Conservation (phyloP, 2,797 vertebrate genomes). For the Pithecia hirsuta region DNA sequence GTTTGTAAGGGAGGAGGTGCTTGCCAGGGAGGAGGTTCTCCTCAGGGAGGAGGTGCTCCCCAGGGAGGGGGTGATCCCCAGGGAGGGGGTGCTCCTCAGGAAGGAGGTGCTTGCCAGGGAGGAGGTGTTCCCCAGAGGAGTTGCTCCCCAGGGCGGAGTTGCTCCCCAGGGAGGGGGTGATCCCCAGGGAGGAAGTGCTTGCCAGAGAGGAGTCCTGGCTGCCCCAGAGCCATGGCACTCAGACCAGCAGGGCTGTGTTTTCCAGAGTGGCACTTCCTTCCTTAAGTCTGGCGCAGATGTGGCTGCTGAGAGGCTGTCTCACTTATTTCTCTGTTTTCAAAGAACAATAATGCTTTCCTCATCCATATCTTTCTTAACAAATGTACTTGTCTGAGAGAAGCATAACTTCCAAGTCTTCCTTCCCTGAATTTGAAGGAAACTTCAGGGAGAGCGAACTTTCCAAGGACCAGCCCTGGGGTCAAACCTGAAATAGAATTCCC, state of each 20-base stretch:
- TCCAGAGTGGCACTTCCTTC: neutral
- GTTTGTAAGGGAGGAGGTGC: too few species aligned
- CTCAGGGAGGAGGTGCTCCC: rapidly evolving
- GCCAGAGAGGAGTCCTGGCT: neutral
- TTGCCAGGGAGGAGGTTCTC: rapidly evolving
- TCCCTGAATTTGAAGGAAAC: neutral
- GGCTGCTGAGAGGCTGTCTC: neutral
- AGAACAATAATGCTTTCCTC: neutral
- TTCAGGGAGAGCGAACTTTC: neutral
- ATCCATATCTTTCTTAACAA: neutral
- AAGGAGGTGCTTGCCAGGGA: too few species aligned
- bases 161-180: rapidly evolving
- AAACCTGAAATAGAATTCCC: neutral
- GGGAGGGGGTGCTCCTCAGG: rapidly evolving
- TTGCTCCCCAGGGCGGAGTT: rapidly evolving
- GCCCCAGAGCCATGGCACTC: rapidly evolving
- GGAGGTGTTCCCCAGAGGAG: rapidly evolving
- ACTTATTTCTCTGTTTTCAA: neutral
- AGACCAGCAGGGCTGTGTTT: neutral
- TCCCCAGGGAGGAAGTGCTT: rapidly evolving
- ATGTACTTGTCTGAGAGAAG: neutral
- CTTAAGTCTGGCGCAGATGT: rapidly evolving
- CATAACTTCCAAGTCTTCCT: neutral
- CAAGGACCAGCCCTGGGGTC: neutral
- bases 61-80: too few species aligned